A percentile compares a stretch with the other conserved stretches of the same genome.
These are phyloP conservation scores for Centrocercus urophasianus DNA, from an alignment of 2,113 vertebrate species.

Conservation along the genomic window DNA sequence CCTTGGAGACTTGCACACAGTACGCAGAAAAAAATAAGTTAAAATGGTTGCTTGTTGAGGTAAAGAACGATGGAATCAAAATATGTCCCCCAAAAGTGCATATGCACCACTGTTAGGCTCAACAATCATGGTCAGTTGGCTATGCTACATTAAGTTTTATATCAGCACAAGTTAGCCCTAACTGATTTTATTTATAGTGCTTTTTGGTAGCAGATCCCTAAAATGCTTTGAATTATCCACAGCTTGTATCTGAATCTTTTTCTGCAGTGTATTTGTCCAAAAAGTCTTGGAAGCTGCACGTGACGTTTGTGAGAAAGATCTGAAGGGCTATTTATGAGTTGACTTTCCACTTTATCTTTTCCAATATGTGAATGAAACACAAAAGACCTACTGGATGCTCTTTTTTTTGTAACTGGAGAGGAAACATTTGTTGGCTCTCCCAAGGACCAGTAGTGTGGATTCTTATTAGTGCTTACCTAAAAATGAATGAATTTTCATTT, in stretches of 20 bases:
- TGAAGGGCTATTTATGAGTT: not conserved
- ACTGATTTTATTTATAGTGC: not conserved
- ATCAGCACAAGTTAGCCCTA: not conserved
- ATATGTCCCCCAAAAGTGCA: not conserved
- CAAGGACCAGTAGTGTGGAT: not conserved
- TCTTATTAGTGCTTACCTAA: not conserved
- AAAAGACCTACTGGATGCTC: not conserved
- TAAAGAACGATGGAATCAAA: not conserved
- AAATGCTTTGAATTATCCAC: not conserved
- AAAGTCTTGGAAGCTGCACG: not conserved
- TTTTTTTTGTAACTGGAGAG: conserved; percentile 15
- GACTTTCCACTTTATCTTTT: not conserved
- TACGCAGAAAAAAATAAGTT: not conserved
- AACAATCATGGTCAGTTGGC: not conserved
- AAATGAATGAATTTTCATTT: conserved; percentile 23
- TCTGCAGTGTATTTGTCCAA: conserved; percentile 7
- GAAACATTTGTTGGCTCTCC: not conserved
- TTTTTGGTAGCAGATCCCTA: not conserved
- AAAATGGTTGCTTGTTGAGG: not conserved
- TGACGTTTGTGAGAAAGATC: not conserved
- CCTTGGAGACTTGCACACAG: not conserved
- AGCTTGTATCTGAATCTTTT: not conserved
- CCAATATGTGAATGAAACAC: not conserved
- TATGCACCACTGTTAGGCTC: not conserved
- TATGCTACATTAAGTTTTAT: conserved; percentile 13